Percentiles rank a stretch among this genome's conserved stretches.
phyloP scores from a whole-genome alignment of 2,113 vertebrate genomes.

The Anhinga anhinga region DNA sequence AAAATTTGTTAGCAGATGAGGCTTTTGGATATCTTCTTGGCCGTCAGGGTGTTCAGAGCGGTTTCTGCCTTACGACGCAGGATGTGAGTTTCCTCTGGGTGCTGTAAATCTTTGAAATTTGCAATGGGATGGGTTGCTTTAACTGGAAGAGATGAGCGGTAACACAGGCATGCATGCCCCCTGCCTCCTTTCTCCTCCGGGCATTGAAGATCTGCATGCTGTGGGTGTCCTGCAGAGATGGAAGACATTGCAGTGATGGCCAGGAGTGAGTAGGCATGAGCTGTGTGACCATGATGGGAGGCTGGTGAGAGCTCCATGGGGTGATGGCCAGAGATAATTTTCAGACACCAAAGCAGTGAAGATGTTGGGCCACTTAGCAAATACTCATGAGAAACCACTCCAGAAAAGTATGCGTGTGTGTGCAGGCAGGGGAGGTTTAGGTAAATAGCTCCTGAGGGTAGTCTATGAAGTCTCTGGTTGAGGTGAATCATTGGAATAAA shows the following conservation, averaged over 20 bases:
- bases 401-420: neutral
- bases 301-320: neutral
- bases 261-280: neutral
- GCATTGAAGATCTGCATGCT: fast-evolving
- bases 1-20: slow-evolving; percentile 9
- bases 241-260: neutral
- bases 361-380: neutral
- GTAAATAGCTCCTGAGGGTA: neutral
- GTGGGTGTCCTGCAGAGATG: neutral
- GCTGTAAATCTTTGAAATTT: neutral
- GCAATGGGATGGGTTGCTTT: neutral
- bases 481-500: neutral
- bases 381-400: neutral
- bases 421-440: neutral
- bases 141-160: neutral
- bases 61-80: neutral
- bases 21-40: neutral
- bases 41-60: neutral
- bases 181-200: fast-evolving
- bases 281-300: fast-evolving
- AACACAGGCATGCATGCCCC: neutral
- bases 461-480: fast-evolving
- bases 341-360: fast-evolving
- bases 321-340: neutral
- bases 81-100: neutral